These are phyloP conservation scores for Probosciger aterrimus DNA, from an alignment of 2,113 vertebrate species.

Conservation along the genomic window DNA sequence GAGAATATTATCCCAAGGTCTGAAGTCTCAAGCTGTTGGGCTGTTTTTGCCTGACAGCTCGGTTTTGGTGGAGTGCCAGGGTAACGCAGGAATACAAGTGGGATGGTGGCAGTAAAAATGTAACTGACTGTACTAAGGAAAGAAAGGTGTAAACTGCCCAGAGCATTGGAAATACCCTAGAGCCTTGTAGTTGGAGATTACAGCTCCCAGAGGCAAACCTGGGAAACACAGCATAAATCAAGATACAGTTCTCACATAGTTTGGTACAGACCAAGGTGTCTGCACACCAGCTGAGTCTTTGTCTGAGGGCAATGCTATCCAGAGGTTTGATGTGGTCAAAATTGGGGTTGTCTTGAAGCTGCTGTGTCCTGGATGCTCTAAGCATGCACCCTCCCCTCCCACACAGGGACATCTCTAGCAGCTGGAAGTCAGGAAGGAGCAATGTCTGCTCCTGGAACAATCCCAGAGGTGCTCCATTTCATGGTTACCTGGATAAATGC, in stretches of 20 bases:
- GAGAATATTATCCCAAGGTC: neutral
- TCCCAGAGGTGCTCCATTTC: neutral
- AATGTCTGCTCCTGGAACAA: neutral
- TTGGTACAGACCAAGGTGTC: neutral
- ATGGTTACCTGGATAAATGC: neutral
- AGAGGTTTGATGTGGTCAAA: neutral
- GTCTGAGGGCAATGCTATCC: neutral
- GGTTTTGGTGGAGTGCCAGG: neutral
- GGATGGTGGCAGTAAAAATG: neutral
- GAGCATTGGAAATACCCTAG: neutral
- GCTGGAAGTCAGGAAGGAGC: neutral
- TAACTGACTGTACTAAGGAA: neutral
- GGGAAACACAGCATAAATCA: fast-evolving
- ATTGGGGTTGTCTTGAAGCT: neutral
- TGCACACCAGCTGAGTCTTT: neutral
- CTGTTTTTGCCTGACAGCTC: neutral
- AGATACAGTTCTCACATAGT: fast-evolving
- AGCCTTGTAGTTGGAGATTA: neutral
- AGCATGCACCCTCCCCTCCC: neutral
- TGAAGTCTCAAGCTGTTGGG: neutral
- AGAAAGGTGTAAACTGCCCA: neutral
- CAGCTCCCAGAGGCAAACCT: neutral
- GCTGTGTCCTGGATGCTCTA: neutral
- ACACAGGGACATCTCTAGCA: neutral
- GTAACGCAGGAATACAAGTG: neutral